Conservation (phyloP, 2,888 invertebrate genomes). For the Stenodema calcarata region DNA sequence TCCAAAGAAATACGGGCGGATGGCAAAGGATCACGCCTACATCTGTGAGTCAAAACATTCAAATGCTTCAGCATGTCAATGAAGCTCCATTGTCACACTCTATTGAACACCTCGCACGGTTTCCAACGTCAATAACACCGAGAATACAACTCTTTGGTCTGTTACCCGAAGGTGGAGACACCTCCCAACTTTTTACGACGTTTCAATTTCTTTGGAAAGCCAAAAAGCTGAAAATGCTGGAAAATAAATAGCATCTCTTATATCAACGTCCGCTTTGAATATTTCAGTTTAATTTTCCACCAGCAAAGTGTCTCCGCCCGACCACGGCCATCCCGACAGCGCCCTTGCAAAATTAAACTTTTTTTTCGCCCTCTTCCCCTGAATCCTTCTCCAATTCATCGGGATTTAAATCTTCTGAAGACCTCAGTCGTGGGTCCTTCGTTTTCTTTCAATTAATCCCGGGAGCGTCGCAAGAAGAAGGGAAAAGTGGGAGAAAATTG, state of each 20-base stretch:
- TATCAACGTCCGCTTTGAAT: background rate
- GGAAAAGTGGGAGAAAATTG: background rate
- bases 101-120: too few species aligned
- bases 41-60: too few species aligned
- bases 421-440: background rate
- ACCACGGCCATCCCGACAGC: background rate
- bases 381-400: background rate
- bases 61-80: too few species aligned
- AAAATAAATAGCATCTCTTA: background rate
- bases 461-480: background rate
- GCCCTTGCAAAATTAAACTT: background rate
- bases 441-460: background rate
- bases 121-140: too few species aligned
- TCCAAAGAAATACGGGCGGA: too few species aligned
- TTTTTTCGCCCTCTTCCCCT: background rate
- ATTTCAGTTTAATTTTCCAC: background rate
- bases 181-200: too few species aligned
- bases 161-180: too few species aligned
- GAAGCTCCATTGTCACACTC: too few species aligned
- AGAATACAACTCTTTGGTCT: too few species aligned
- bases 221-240: background rate
- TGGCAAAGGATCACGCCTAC: too few species aligned
- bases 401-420: background rate
- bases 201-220: background rate
- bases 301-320: background rate